Base-by-base conservation (phyloP, 2,797 vertebrate genomes). In the Tragopan temminckii region DNA sequence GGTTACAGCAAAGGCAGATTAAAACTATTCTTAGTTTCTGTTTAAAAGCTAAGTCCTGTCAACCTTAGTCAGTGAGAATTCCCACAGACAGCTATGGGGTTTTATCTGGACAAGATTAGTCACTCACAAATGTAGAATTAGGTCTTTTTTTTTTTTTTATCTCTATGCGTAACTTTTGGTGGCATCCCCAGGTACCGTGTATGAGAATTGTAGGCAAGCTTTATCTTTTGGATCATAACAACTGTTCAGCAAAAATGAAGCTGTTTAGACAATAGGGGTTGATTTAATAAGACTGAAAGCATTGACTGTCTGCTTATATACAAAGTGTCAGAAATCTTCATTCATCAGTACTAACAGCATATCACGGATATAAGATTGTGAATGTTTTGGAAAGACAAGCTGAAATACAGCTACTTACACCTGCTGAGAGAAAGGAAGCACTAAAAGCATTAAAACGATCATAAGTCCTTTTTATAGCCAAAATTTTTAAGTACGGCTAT, bases 21-120 rank as follows among this genome's bases (percentile, higher is more conserved):
- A 95, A 94, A 88, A 89, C 95, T 97, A 95, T 96, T 97, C 89
- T 94, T 93, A 94, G 94, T 76, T 92, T 94, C 88, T 72, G 58
- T 86, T 94, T 90, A 78, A 93, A 91, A 87, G 90, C 80, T 16
- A 36, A 88, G 78, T 68, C 69, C 91, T 95, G 94, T 93, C 94
- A 89, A 88, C 66, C 33, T 89, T 31, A 94, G 70, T 95, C 89
- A 94, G 70, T 45, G 48, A 68, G 70, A 95, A 94, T 79, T 94
- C 91, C 77, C 70, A 58, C 42, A 89, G 93, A 95, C 43, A 52
- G 80, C 75, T 81, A 61, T 57, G 70, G 91, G 74, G 70, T 95
- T 90, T 53, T 81, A 38, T 46, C 67, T 77, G 36, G 66, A 67
- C 45, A 91, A 63, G 77, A 85, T 90, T 31, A 89, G 53, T 83